phyloP scores from a whole-genome alignment of 2,113 vertebrate genomes.

The Tylochromis polylepis region DNA sequence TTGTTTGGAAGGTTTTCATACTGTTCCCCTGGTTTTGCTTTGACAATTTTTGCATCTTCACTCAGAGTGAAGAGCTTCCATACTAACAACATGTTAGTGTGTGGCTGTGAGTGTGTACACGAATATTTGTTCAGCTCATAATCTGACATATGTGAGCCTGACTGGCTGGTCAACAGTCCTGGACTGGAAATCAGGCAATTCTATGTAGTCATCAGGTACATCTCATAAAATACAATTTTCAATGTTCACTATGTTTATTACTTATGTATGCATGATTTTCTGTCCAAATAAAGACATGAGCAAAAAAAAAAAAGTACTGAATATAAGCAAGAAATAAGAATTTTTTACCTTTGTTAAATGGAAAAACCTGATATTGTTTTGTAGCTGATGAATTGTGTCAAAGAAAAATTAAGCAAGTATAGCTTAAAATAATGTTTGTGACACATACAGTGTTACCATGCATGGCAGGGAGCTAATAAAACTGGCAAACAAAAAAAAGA shows the following conservation, averaged over 20 bases:
- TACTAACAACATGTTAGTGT: neutral
- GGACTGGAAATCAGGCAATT: neutral
- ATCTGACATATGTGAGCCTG: neutral
- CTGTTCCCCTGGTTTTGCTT: neutral
- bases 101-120: rapidly evolving
- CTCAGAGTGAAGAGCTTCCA: neutral
- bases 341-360: neutral
- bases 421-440: neutral
- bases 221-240: neutral
- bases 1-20: rapidly evolving
- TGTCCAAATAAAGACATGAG: neutral
- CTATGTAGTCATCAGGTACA: neutral
- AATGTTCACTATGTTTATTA: neutral
- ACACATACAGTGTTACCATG: neutral
- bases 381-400: neutral
- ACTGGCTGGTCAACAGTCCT: neutral
- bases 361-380: neutral
- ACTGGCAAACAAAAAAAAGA: neutral
- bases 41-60: neutral
- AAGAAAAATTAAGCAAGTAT: neutral
- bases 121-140: neutral
- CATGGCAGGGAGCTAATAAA: neutral
- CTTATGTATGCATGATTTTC: neutral
- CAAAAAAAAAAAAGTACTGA: no score
- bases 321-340: no score